Evolutionary conservation across 2,888 invertebrate species (phyloP), one percentile per base, ranked within the genome.

Genomic region (Taenaris catops): DNA sequence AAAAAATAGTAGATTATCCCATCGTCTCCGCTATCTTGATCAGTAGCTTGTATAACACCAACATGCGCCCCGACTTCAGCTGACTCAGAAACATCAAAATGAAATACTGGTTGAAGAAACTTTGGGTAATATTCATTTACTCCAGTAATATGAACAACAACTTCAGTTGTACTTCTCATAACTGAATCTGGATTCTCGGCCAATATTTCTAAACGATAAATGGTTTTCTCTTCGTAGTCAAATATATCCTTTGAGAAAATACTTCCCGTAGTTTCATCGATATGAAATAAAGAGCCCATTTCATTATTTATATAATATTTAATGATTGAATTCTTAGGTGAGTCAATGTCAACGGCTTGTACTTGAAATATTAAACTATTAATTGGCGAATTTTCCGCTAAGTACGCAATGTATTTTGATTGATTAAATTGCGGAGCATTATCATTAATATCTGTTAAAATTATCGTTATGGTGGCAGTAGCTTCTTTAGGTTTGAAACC

Each of bases 81-180:
- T 12, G 96, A 96, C 79, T 97, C 97, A 8, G 96, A 96, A 0
- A 97, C 95, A 58, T 96, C 96, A 63, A 96, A 95, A 64, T 96
- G 95, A 68, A 96, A 97, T 1, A 95, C 95, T 0, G 96, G 93
- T 64, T 96, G 95, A 34, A 94, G 88, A 63, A 97, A 97, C 58
- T 93, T 92, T 0, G 96, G 96, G 66, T 93, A 96, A 58, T 90
- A 96, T 68, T 97, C 96, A 66, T 97, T 97, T 0, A 94, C 92
- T 0, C 96, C 96, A 0, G 93, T 93, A 14, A 97, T 91, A 54
- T 93, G 91, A 1, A 97, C 90, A 2, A 89, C 65, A 0, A 96
- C 89, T 51, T 91, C 90, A 0, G 95, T 91, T 6, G 90, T 90
- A 12, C 93, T 93, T 44, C 90, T 91, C 93, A 96, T 94, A 9